These are phyloP conservation scores for Philereme transversata DNA, from an alignment of 2,888 invertebrate genomes.

Conservation along the genomic window DNA sequence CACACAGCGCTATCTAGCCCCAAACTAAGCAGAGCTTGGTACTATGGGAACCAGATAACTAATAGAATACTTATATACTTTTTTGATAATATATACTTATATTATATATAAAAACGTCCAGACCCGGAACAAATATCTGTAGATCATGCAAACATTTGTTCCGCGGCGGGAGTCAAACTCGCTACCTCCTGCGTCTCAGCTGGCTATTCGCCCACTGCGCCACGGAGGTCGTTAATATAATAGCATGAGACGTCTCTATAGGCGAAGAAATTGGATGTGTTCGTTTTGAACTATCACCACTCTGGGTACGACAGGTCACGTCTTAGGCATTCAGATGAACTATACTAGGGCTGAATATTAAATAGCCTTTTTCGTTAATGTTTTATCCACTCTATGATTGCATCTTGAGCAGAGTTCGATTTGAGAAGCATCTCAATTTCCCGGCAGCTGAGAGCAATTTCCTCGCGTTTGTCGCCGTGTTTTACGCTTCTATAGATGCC, in stretches of 20 bases:
- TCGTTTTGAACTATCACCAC: constrained; percentile 9
- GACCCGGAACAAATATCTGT: no score
- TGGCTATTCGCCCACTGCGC: no score
- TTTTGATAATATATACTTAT: no score
- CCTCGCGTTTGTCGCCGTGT: constrained; percentile 66
- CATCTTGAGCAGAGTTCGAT: constrained; percentile 55
- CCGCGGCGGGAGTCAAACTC: no score
- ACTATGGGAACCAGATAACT: no score
- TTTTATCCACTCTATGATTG: constrained; percentile 47
- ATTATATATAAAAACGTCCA: no score
- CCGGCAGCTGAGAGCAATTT: constrained; percentile 69
- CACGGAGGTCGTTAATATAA: no score
- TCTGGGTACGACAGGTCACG: constrained; percentile 10
- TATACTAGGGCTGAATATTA: constrained; percentile 22
- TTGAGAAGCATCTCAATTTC: constrained; percentile 73
- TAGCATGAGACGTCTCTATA: constrained; percentile 11
- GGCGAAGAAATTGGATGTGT: constrained; percentile 2
- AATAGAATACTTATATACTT: no score
- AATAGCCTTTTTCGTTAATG: constrained; percentile 41
- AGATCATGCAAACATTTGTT: no score
- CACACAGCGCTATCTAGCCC: no score
- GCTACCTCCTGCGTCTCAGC: no score
- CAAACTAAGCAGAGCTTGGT: no score
- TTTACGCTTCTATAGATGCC: constrained; percentile 27
- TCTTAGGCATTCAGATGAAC: constrained; percentile 18